These are phyloP conservation scores for Vombatus ursinus DNA, from an alignment of 2,113 vertebrate genomes.

Conservation along the genomic window DNA sequence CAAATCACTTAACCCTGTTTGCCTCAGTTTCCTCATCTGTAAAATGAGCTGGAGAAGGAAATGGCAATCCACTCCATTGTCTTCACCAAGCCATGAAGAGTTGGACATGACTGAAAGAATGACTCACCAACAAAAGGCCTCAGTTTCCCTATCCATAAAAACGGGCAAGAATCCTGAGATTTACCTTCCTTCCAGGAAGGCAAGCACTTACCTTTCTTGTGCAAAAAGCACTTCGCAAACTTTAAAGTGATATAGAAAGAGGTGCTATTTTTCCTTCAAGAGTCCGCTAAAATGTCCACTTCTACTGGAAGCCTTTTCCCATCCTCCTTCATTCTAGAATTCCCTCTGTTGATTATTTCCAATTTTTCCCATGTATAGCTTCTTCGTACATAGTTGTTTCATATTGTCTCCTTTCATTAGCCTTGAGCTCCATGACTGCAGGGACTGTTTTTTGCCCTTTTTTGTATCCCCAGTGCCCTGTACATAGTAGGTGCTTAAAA, in stretches of 20 bases:
- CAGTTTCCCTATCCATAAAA: background rate
- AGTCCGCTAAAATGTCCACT: no score
- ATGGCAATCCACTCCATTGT: no score
- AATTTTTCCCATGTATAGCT: no score
- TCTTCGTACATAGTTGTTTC: background rate
- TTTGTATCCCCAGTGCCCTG: background rate
- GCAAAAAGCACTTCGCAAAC: background rate
- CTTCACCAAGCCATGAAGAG: no score
- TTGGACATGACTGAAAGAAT: no score
- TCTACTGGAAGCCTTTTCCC: no score
- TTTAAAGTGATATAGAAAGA: background rate
- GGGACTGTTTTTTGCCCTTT: background rate
- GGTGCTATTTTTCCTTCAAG: no score
- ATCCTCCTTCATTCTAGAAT: no score
- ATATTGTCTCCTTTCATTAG: background rate
- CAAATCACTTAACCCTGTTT: no score
- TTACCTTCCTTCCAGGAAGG: background rate
- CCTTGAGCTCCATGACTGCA: background rate
- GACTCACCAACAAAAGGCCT: background rate
- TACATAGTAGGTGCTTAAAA: background rate
- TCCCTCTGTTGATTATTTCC: no score
- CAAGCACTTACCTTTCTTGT: background rate
- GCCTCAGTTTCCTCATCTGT: no score
- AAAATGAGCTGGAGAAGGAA: no score
- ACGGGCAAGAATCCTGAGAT: background rate